Evolutionary conservation across 92 coral and sea anemone species (phyloP).

Genomic region (Actinernus sp.): DNA sequence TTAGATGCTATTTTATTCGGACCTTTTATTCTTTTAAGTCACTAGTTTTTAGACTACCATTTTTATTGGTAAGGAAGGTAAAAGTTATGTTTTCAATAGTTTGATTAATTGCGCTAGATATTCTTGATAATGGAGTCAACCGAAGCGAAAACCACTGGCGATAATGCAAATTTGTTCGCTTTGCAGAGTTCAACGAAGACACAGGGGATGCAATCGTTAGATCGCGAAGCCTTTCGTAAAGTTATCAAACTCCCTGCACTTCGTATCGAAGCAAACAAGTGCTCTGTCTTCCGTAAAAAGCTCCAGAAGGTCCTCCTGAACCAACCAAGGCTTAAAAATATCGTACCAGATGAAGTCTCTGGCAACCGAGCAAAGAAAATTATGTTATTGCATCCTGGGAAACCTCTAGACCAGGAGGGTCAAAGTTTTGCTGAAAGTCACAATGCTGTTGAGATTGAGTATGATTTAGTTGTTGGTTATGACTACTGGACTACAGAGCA

Average conservation of each 20-base stretch:
- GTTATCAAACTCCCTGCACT: slow-evolving; percentile 81
- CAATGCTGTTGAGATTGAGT: slow-evolving; percentile 51
- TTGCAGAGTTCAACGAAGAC: too few species aligned
- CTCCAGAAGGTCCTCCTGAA: slow-evolving; percentile 77
- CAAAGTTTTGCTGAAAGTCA: slow-evolving; percentile 50
- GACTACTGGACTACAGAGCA: slow-evolving; percentile 93
- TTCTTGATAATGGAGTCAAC: too few species aligned
- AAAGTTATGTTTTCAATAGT: too few species aligned
- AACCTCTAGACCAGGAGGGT: slow-evolving; percentile 52
- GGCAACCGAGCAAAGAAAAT: slow-evolving; percentile 56
- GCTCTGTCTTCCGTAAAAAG: slow-evolving; percentile 77
- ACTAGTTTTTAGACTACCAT: too few species aligned
- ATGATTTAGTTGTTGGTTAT: slow-evolving; percentile 78
- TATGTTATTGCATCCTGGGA: slow-evolving; percentile 73
- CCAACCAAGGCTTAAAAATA: slow-evolving; percentile 81
- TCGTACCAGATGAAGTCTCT: slow-evolving; percentile 65
- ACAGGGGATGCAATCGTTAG: slow-evolving; percentile 66
- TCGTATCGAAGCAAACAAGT: slow-evolving; percentile 85
- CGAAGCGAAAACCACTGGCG: too few species aligned
- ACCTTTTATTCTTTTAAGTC: too few species aligned
- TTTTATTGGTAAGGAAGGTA: too few species aligned
- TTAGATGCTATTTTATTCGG: too few species aligned
- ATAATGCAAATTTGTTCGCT: too few species aligned
- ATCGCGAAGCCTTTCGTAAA: slow-evolving; percentile 65
- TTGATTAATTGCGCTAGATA: too few species aligned